These are phyloP conservation scores for Drosophila equinoxialis DNA, from an alignment of 1,140 invertebrate genomes.

Conservation along the genomic window DNA sequence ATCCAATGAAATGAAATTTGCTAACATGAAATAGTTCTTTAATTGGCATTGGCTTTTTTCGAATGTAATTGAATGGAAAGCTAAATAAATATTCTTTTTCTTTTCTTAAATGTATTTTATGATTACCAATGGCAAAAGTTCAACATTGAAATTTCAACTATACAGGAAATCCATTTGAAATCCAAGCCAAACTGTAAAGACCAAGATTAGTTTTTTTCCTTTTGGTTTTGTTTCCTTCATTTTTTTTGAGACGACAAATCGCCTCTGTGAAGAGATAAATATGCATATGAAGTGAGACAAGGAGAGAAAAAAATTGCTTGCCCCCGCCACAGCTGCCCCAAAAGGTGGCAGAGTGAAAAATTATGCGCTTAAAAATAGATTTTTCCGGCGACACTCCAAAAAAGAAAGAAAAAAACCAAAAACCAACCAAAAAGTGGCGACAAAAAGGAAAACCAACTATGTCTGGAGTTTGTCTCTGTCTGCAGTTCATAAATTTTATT, in stretches of 20 bases:
- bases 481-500: conserved; percentile 71
- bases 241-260: conserved; percentile 65
- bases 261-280: conserved; percentile 55
- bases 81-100: conserved; percentile 13
- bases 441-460: conserved; percentile 36
- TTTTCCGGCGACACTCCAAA: conserved; percentile 62
- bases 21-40: conserved; percentile 49
- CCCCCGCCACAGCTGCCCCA: conserved; percentile 49
- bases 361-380: conserved; percentile 76
- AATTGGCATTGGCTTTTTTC: conserved; percentile 50
- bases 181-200: conserved; percentile 15
- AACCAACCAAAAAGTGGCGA: not conserved
- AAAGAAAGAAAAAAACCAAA: conserved; percentile 19
- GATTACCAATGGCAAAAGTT: not conserved
- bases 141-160: conserved; percentile 48
- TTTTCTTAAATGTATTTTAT: conserved; percentile 24
- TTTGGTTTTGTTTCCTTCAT: not conserved
- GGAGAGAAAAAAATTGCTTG: conserved; percentile 18
- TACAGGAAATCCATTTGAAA: conserved; percentile 48
- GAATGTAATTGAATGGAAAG: conserved; percentile 37
- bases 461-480: conserved; percentile 42
- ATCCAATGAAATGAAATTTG: conserved; percentile 18
- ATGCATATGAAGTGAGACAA: conserved; percentile 30
- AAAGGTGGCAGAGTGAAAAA: conserved; percentile 73
- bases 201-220: conserved; percentile 11